A percentile compares a stretch with the other conserved stretches of the same genome.
These are phyloP conservation scores for Sebastiscus tertius DNA, from an alignment of 2,797 vertebrate genomes.

Conservation along the genomic window DNA sequence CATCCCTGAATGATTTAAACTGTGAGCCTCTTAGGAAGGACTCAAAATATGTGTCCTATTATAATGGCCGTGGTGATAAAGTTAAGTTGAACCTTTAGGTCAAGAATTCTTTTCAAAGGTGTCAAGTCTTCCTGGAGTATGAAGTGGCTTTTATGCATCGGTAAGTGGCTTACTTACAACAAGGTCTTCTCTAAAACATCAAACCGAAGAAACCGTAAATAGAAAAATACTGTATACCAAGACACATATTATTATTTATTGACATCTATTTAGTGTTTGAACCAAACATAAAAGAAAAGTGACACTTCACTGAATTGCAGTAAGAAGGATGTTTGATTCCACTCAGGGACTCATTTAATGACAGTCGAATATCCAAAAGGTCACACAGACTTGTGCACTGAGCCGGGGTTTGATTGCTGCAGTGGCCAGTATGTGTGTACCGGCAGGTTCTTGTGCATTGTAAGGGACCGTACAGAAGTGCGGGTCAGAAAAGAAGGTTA, in stretches of 20 bases:
- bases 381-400: background rate
- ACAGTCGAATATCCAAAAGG: background rate
- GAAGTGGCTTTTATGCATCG: background rate
- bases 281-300: constrained; percentile 3
- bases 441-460: background rate
- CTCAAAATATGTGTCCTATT: background rate
- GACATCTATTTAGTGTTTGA: background rate
- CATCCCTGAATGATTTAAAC: constrained; percentile 17
- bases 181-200: background rate
- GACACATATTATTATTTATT: background rate
- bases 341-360: background rate
- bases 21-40: constrained; percentile 26
- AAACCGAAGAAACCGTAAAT: background rate
- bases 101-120: constrained; percentile 8
- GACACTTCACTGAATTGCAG: background rate
- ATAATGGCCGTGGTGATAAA: background rate
- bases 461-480: background rate
- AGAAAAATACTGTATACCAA: background rate
- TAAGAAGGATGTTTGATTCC: background rate
- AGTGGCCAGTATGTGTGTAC: background rate
- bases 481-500: background rate
- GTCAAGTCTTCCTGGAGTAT: background rate
- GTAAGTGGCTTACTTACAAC: background rate
- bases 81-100: constrained; percentile 11
- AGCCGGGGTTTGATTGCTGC: background rate